Conservation (phyloP, 1,140 invertebrate species). For the Akabosia matsudoensis region DNA sequence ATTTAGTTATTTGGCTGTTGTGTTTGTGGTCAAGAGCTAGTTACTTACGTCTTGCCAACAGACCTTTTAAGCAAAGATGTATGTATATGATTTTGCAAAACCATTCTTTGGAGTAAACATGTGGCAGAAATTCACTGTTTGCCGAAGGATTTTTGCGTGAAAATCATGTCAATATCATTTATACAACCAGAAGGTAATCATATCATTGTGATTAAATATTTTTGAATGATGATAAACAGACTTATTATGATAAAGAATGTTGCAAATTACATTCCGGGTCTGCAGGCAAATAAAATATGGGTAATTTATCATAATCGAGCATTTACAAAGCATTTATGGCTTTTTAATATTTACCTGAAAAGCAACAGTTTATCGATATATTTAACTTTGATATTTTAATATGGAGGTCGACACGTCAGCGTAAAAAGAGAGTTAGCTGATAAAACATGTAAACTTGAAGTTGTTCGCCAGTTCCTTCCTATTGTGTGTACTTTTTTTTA, state of each 20-base stretch:
- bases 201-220: not conserved
- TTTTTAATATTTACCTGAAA: not conserved
- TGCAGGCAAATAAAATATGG: too few relatives aligned
- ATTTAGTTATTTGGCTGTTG: too few relatives aligned
- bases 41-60: too few relatives aligned
- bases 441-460: too few relatives aligned
- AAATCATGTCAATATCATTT: conserved; percentile 11
- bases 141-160: not conserved
- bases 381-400: too few relatives aligned
- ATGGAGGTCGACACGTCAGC: too few relatives aligned
- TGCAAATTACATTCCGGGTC: not conserved
- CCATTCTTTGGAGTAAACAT: not conserved
- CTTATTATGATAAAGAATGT: not conserved
- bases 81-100: too few relatives aligned
- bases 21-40: too few relatives aligned
- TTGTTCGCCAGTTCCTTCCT: not conserved
- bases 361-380: not conserved
- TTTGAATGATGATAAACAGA: too few relatives aligned
- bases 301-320: not conserved
- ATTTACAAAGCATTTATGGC: not conserved
- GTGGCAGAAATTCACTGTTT: not conserved
- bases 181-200: not conserved
- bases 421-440: too few relatives aligned
- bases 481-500: too few relatives aligned
- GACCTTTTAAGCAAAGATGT: too few relatives aligned